A percentile compares a stretch with the other conserved stretches of the same genome.
These are phyloP conservation scores for Papilio protenor DNA, from an alignment of 2,888 invertebrate species.

Conservation along the genomic window DNA sequence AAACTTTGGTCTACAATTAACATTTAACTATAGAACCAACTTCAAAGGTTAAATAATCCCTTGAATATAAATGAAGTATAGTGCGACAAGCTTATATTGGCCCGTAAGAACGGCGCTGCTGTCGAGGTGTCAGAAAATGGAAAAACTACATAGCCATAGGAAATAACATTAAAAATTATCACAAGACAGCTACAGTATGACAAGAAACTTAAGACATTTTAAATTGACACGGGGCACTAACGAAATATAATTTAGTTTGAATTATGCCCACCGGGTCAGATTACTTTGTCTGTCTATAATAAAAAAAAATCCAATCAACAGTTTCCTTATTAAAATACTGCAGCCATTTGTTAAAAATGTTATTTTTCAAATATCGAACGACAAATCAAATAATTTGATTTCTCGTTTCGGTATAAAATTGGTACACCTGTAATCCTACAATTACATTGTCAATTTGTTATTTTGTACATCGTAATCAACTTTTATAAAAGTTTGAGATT, in stretches of 20 bases:
- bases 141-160: too few relatives aligned
- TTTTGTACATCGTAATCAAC: neutral
- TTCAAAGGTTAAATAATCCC: neutral
- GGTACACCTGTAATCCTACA: neutral
- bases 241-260: too few relatives aligned
- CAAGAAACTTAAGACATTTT: too few relatives aligned
- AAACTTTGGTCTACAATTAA: conserved; percentile 23
- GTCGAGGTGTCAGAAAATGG: too few relatives aligned
- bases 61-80: neutral
- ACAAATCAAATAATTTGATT: too few relatives aligned
- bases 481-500: neutral
- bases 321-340: neutral
- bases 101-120: too few relatives aligned
- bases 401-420: neutral
- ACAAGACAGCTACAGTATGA: neutral
- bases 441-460: neutral
- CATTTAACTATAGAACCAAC: neutral
- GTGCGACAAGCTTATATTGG: too few relatives aligned
- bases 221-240: too few relatives aligned
- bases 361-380: too few relatives aligned
- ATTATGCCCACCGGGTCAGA: too few relatives aligned
- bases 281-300: neutral
- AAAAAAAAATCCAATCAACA: neutral
- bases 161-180: neutral
- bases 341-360: neutral